phyloP scores from a whole-genome alignment of 2,888 invertebrate species.

The Synergus laeviventris region DNA sequence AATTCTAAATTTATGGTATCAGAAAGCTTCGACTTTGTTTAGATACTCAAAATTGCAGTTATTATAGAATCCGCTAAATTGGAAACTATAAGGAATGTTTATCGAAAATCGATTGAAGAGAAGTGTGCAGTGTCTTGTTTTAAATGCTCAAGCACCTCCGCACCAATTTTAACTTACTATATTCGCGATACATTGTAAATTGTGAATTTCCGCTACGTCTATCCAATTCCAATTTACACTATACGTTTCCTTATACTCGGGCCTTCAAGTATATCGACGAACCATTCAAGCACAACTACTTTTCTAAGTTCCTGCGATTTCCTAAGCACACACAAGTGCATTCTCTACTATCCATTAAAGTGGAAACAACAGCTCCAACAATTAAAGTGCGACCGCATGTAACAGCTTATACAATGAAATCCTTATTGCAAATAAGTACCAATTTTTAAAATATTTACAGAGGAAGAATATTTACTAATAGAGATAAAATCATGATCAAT shows the following conservation, averaged over 20 bases:
- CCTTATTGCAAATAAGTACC: too few relatives aligned
- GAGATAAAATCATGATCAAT: not conserved
- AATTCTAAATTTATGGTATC: not conserved
- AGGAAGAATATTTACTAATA: too few relatives aligned
- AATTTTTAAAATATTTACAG: too few relatives aligned
- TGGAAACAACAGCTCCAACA: not conserved
- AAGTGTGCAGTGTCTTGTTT: not conserved
- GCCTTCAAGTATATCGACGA: not conserved
- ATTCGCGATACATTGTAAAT: not conserved
- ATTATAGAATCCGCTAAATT: not conserved
- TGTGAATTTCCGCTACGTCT: not conserved
- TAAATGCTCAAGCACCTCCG: not conserved
- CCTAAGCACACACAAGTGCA: not conserved
- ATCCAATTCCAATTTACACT: constrained; percentile 7
- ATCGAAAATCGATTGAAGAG: not conserved
- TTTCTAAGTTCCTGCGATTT: not conserved
- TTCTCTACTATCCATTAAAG: too few relatives aligned
- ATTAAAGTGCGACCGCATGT: not conserved
- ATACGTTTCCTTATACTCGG: not conserved
- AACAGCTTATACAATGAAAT: too few relatives aligned
- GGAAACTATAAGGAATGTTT: not conserved
- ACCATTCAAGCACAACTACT: not conserved
- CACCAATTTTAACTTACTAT: not conserved
- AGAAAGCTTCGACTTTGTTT: not conserved
- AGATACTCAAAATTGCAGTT: not conserved